Percentiles rank a stretch among this genome's conserved stretches.
phyloP scores from a whole-genome alignment of 1,140 invertebrate genomes.

The Adoxophyes honmai region DNA sequence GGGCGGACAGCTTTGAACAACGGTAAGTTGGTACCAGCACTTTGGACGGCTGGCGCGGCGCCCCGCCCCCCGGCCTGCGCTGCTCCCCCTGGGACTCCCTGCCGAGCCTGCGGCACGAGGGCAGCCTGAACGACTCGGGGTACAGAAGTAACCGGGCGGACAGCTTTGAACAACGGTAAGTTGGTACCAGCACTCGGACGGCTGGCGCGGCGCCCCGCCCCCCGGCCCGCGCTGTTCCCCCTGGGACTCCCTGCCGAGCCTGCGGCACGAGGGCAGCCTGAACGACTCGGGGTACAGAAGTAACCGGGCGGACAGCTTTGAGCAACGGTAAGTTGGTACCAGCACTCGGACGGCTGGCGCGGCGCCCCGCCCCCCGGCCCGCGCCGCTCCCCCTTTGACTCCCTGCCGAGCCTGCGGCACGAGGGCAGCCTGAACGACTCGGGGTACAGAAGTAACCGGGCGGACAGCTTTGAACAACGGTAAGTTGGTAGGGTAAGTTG shows the following conservation, averaged over 20 bases:
- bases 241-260: conserved; percentile 90
- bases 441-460: conserved; percentile 82
- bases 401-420: conserved; percentile 84
- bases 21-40: conserved; percentile 82
- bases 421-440: conserved; percentile 90
- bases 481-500: conserved; percentile 78
- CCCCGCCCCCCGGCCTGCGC: conserved; percentile 59
- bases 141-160: conserved; percentile 79
- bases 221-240: conserved; percentile 84
- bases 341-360: conserved; percentile 91
- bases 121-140: conserved; percentile 89
- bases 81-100: conserved; percentile 55
- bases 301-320: conserved; percentile 89
- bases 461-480: too few species aligned
- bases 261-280: conserved; percentile 88
- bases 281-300: conserved; percentile 92
- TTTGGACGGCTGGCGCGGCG: conserved; percentile 92
- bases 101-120: conserved; percentile 88
- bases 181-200: conserved; percentile 92
- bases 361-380: conserved; percentile 78
- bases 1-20: conserved; percentile 91
- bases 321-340: conserved; percentile 82
- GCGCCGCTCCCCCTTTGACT: conserved; percentile 54
- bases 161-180: too few species aligned
- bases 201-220: conserved; percentile 86